These are phyloP conservation scores for Drosophila kikkawai DNA, from an alignment of 1,140 invertebrate genomes.

Conservation along the genomic window DNA sequence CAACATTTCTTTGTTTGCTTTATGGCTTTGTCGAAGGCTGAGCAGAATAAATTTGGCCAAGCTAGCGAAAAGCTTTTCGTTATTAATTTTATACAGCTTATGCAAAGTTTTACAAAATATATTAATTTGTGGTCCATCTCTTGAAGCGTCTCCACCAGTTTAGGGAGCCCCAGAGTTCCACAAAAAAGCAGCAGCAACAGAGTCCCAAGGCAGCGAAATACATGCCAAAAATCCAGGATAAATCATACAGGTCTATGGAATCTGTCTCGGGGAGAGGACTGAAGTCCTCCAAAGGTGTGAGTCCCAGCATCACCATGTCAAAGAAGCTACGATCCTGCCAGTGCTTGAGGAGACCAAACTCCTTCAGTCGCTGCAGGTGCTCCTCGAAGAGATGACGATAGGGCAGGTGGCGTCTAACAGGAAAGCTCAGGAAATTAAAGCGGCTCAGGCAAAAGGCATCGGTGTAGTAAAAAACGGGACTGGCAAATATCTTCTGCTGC, in stretches of 20 bases:
- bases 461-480: conserved; percentile 55
- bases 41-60: conserved; percentile 25
- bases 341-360: conserved; percentile 44
- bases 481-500: conserved; percentile 50
- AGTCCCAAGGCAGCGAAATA: conserved; percentile 20
- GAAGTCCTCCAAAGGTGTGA: conserved; percentile 18
- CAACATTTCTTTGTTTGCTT: conserved; percentile 51
- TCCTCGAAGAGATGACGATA: conserved; percentile 59
- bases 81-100: conserved; percentile 20
- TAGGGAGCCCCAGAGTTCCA: conserved; percentile 17
- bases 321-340: conserved; percentile 48
- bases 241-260: conserved; percentile 25
- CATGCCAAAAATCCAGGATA: conserved; percentile 38
- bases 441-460: conserved; percentile 46
- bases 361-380: conserved; percentile 43
- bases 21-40: conserved; percentile 44
- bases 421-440: conserved; percentile 28
- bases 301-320: conserved; percentile 44
- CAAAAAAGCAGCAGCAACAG: conserved; percentile 21
- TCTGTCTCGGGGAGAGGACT: conserved; percentile 4
- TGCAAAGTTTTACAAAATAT: conserved; percentile 3
- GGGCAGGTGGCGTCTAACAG: conserved; percentile 38
- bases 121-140: not conserved
- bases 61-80: conserved; percentile 16
- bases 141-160: not conserved